Evolutionary conservation across 2,888 invertebrate species (phyloP), one percentile per base, ranked within the genome.

Genomic region (Thecocarcelia acutangulata): DNA sequence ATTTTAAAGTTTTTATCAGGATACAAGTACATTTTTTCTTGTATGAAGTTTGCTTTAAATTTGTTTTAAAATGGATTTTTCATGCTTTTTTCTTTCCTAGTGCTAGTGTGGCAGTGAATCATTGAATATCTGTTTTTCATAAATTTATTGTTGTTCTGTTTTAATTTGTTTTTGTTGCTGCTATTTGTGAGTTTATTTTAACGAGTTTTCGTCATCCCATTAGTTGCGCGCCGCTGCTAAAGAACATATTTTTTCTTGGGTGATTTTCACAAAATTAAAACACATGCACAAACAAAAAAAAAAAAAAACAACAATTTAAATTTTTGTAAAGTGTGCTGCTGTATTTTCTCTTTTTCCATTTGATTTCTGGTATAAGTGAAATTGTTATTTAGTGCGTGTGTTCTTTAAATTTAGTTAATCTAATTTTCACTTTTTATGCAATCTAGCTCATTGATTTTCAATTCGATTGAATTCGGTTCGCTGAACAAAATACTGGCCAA

Each of bases 31-130:
- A n/a, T 50, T 50, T 50, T 59, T 66, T 59, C 52, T 37, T 72
- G 1, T 0, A 1, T 37, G 17, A 24, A n/a, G n/a, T 74, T 24
- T 80, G 24, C 44, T 15, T 42, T 33, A 48, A 42, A 59, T 61
- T n/a, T 68, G 40, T 58, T 59, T 54, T 46, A 54, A 63, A 73
- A 78, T 78, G 66, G 66, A 75, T 82, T 75, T 72, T 73, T 73
- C 33, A 54, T 66, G 46, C 6, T 19, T 61, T 59, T 54, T 48
- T 61, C 37, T n/a, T 17, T 46, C 8, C 33, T 33, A 33, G 33
- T 9, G 33, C 33, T 33, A 33, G 61, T 61, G 19, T 40, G 13
- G 12, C 46, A 64, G 54, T 80, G 77, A 81, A 73, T 76, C 76
- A 81, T 52, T 63, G 19, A 66, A 81, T 72, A 63, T 75, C 76